Evolutionary conservation across 2,797 vertebrate genomes (phyloP).

Genomic region (Schizopygopsis malacanthus): DNA sequence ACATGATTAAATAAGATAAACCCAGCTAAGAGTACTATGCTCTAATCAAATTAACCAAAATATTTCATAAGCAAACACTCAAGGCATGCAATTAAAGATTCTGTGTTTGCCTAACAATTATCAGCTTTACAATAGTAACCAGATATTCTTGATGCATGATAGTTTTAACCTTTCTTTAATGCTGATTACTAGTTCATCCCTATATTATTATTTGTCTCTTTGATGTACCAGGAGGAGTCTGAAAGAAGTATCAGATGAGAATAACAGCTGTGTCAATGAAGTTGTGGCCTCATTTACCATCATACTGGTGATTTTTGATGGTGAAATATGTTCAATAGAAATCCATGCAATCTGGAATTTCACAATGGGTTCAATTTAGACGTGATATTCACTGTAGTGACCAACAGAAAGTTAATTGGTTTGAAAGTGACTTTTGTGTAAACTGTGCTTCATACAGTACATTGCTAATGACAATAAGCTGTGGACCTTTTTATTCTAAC

Average conservation of each 20-base stretch:
- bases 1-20: not conserved
- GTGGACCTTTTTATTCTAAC: not conserved
- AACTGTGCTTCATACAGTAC: not conserved
- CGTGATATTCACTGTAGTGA: not conserved
- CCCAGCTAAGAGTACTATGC: not conserved
- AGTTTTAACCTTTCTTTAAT: not conserved
- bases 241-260: too few relatives aligned
- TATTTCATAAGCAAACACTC: constrained; percentile 15
- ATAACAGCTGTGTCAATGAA: not conserved
- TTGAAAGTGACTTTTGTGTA: not conserved
- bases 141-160: not conserved
- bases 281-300: not conserved
- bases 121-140: constrained; percentile 6
- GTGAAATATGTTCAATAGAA: not conserved
- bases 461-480: not conserved
- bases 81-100: not conserved
- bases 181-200: constrained; percentile 2
- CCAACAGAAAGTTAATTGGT: not conserved
- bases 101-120: not conserved
- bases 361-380: not conserved
- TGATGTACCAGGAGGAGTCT: not conserved
- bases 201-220: not conserved
- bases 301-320: not conserved
- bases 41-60: constrained; percentile 2
- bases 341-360: not conserved